These are phyloP conservation scores for Tinamus major DNA, from an alignment of 2,797 vertebrate species.

Conservation along the genomic window DNA sequence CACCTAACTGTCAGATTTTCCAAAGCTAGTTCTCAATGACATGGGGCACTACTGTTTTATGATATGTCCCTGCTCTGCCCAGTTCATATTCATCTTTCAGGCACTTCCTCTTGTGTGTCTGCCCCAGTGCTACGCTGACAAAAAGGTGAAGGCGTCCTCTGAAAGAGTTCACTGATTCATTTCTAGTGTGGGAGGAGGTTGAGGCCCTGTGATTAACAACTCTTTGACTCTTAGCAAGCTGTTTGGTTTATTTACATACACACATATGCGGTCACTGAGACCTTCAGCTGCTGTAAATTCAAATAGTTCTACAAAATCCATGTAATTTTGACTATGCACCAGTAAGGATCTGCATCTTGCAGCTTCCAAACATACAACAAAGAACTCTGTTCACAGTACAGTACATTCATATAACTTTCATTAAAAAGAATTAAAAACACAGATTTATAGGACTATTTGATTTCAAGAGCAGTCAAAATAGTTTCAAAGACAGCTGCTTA, in stretches of 20 bases:
- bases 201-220: not conserved
- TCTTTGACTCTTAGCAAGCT: not conserved
- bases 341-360: not conserved
- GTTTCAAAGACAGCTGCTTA: not conserved
- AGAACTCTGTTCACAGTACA: not conserved
- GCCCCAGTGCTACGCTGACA: not conserved
- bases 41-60: not conserved
- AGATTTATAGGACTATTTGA: not conserved
- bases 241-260: not conserved
- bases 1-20: conserved; percentile 40
- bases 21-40: not conserved
- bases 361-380: not conserved
- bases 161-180: not conserved
- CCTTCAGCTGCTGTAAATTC: not conserved
- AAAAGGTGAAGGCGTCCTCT: not conserved
- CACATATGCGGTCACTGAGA: not conserved
- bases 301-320: not conserved
- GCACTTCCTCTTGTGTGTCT: not conserved
- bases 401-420: not conserved
- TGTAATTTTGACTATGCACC: not conserved
- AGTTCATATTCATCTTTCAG: not conserved
- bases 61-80: not conserved
- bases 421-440: not conserved
- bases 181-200: too few relatives aligned
- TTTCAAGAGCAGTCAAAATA: not conserved